These are phyloP conservation scores for Xestia ashworthii DNA, from an alignment of 2,888 invertebrate species.

Conservation along the genomic window DNA sequence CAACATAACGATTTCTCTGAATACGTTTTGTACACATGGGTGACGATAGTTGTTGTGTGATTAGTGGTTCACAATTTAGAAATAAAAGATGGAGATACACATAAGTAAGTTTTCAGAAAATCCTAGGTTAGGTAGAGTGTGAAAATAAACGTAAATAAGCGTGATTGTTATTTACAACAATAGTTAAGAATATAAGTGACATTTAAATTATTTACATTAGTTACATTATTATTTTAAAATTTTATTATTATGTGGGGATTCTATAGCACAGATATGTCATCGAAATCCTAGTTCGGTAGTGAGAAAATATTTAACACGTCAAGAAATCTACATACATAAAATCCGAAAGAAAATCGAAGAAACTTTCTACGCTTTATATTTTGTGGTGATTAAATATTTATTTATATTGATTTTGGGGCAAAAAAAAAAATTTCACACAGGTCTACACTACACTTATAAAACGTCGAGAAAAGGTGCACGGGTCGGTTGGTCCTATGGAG, in stretches of 20 bases:
- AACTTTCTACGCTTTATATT: background rate
- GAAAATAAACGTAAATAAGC: background rate
- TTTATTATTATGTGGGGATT: background rate
- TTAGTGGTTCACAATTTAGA: background rate
- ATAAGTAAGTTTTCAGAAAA: background rate
- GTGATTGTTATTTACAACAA: conserved; percentile 10
- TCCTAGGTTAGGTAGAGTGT: background rate
- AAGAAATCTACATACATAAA: conserved; percentile 3
- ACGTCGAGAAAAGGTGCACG: too few relatives aligned
- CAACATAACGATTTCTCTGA: background rate
- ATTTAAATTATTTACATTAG: too few relatives aligned
- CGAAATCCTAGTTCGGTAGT: background rate
- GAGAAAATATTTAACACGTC: background rate
- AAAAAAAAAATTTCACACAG: too few relatives aligned
- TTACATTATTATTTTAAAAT: background rate
- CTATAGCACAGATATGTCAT: too few relatives aligned
- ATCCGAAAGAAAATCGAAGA: background rate
- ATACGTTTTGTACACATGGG: conserved; percentile 10
- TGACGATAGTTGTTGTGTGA: conserved; percentile 36
- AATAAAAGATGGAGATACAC: background rate
- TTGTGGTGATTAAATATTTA: background rate
- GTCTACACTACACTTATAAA: too few relatives aligned
- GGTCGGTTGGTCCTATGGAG: too few relatives aligned
- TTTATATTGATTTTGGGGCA: background rate
- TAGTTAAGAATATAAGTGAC: background rate